These are phyloP conservation scores for Zootermopsis nevadensis DNA, from an alignment of 2,888 invertebrate species.

Conservation along the genomic window DNA sequence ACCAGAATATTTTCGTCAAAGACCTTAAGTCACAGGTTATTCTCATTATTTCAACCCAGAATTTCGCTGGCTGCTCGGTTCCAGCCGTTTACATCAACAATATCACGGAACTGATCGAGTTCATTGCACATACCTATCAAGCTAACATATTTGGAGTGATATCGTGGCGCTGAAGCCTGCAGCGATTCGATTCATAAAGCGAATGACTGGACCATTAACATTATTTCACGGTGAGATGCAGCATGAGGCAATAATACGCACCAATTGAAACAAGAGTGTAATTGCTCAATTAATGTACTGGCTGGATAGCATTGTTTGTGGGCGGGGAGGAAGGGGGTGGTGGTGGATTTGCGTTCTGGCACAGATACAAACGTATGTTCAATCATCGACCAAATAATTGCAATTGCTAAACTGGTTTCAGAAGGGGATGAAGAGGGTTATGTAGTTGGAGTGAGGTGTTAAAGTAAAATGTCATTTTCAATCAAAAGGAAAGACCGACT, in stretches of 20 bases:
- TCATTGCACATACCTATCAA: not conserved
- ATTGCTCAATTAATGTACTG: constrained; percentile 40
- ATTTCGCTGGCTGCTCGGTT: too few species aligned
- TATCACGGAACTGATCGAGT: too few species aligned
- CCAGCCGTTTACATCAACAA: too few species aligned
- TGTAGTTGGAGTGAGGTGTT: constrained; percentile 31
- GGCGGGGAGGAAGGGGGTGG: constrained; percentile 29
- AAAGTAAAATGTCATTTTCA: constrained; percentile 2
- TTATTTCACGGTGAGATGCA: constrained; percentile 45
- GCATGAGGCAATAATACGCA: constrained; percentile 37
- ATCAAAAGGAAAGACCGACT: not conserved
- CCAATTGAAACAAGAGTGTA: constrained; percentile 39
- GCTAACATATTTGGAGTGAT: not conserved
- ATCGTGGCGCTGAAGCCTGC: not conserved
- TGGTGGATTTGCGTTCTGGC: constrained; percentile 18
- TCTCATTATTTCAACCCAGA: too few species aligned
- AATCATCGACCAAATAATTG: constrained; percentile 49
- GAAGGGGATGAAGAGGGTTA: not conserved
- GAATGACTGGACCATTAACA: constrained; percentile 48
- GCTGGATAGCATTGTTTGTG: constrained; percentile 14
- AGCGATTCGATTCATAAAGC: constrained; percentile 43
- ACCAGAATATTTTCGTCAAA: too few species aligned
- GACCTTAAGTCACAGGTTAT: too few species aligned
- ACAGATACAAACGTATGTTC: constrained; percentile 48
- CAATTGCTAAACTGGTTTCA: constrained; percentile 40